Base-by-base conservation (phyloP, 2,888 invertebrate species). In the Agriopis leucophaearia region DNA sequence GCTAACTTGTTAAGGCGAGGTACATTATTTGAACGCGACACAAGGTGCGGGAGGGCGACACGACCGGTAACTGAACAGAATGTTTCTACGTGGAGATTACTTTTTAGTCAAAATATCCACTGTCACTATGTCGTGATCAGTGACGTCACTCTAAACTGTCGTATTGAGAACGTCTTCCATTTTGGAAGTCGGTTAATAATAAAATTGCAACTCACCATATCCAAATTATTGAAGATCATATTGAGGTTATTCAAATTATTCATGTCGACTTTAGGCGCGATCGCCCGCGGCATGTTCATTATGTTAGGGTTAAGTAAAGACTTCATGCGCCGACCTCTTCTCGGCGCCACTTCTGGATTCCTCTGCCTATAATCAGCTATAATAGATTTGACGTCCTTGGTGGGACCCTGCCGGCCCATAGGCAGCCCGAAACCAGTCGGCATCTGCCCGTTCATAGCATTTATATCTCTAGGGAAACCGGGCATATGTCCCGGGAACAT, bases 331-430 rank as follows among this genome's bases (percentile, higher is more conserved):
- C 96, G 91, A 6, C 96, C 96, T 75, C 96, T 94, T 74, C 96
- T 88, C 0, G 97, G 97, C 0, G 96, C 95, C 6, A 95, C 91
- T 74, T 97, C 97, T 0, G 97, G 96, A 87, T 97, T 96, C 74
- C 96, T 94, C 73, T 96, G 96, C 74, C 97, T 95, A 81, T 97
- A 97, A 83, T 97, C 97, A 0, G 97, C 97, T 80, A 97, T 97
- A 64, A 97, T 96, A 6, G 97, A 96, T 82, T 97, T 96, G 0
- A 97, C 97, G 84, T 97, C 97, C 68, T 97, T 95, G n/a, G 96
- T 96, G 0, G 96, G 96, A 0, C 97, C 96, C 81, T 97, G 97
- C 0, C 96, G 93, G 0, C 96, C 96, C 89, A 94, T 94, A 0
- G 90, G 94, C 79, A 92, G 85, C 3, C 92, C 91, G 50, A 81